Conservation (phyloP, 2,888 invertebrate species). For the Molorchus minor region DNA sequence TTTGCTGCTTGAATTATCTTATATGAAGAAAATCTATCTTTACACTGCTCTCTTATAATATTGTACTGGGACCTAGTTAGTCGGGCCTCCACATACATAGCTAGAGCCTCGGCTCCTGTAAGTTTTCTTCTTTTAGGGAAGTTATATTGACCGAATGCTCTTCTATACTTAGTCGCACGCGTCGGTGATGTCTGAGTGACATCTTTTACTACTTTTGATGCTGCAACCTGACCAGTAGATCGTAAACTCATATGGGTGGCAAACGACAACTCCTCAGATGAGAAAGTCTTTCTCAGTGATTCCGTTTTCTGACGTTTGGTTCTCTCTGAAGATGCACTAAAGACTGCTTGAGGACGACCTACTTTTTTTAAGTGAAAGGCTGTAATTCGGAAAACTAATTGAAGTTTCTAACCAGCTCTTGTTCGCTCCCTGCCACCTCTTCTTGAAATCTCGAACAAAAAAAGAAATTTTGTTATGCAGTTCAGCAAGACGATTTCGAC, state of each 20-base stretch:
- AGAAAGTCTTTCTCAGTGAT: not conserved
- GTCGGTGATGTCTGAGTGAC: not conserved
- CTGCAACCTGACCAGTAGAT: not conserved
- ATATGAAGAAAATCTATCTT: not conserved
- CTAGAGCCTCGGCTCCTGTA: not conserved
- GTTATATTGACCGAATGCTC: not conserved
- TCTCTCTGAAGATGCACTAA: too few relatives aligned
- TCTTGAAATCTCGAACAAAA: not conserved
- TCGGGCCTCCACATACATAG: not conserved
- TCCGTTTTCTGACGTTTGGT: not conserved
- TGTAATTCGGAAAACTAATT: too few relatives aligned
- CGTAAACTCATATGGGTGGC: conserved; percentile 8
- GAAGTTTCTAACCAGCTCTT: too few relatives aligned
- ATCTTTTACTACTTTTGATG: conserved; percentile 5
- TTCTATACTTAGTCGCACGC: not conserved
- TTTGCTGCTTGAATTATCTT: not conserved
- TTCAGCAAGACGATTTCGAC: not conserved
- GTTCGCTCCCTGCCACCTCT: not conserved
- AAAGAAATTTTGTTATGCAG: not conserved
- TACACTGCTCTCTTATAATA: not conserved
- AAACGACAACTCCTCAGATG: not conserved
- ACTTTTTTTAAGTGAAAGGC: too few relatives aligned
- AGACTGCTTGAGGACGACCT: too few relatives aligned
- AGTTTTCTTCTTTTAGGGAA: not conserved
- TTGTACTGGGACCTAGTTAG: not conserved